These are phyloP conservation scores for Nymphalis c-album DNA, from an alignment of 2,888 invertebrate species.

Conservation along the genomic window DNA sequence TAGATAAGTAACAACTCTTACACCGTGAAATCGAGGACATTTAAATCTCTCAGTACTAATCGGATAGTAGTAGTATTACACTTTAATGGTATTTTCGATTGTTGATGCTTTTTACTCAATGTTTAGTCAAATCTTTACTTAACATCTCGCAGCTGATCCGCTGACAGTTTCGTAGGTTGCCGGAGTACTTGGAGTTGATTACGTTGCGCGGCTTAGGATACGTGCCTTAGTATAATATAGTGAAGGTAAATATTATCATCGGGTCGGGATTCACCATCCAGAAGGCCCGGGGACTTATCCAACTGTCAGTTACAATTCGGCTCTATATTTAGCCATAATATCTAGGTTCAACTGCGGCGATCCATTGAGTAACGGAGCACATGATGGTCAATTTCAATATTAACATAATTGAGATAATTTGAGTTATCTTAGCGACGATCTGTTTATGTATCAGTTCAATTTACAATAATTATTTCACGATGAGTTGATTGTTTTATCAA, in stretches of 20 bases:
- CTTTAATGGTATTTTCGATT: not conserved
- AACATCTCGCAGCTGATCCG: conserved; percentile 1
- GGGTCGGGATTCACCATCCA: conserved; percentile 9
- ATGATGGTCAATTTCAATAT: conserved; percentile 8
- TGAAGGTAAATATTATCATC: conserved; percentile 14
- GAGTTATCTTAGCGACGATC: not conserved
- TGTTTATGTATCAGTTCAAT: not conserved
- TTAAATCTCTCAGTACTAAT: not conserved
- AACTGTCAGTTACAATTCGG: conserved; percentile 7
- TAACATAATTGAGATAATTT: not conserved
- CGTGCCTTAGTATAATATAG: conserved; percentile 29
- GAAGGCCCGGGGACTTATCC: conserved; percentile 20
- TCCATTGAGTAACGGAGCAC: not conserved
- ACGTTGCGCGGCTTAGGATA: conserved; percentile 14
- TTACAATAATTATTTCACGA: no score
- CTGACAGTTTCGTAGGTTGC: conserved; percentile 13
- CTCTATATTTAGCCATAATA: not conserved
- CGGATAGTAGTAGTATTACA: not conserved
- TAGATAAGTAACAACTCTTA: not conserved
- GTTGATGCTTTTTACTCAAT: not conserved
- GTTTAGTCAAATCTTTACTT: not conserved
- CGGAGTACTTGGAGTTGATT: conserved; percentile 13
- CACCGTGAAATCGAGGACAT: not conserved
- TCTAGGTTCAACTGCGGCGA: not conserved
- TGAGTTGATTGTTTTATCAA: not conserved